Base-by-base conservation (phyloP, 2,113 vertebrate genomes). In the Capra hircus region DNA sequence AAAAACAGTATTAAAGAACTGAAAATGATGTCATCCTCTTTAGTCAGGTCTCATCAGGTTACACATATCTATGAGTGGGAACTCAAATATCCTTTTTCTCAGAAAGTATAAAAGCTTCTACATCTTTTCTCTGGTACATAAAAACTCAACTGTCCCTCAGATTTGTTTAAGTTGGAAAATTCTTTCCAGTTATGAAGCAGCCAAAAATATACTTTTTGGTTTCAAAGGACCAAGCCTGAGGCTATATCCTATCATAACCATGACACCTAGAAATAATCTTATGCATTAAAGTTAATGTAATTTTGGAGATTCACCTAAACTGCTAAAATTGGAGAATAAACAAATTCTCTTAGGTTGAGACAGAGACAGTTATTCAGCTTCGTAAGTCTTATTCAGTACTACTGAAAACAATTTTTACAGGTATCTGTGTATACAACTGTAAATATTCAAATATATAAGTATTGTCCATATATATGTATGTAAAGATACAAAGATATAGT, bases 151-250 rank as follows among this genome's bases (percentile, higher is more conserved):
- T 60, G 89, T 17, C 23, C 71, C 36, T 91, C 89, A 60, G 91
- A 92, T 77, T 84, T 97, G 95, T 93, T 88, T 91, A 85, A 87
- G 82, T 59, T 97, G 95, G 94, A 98, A 98, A 97, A 97, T 96
- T 97, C 91, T 91, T 97, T 96, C 94, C 89, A 25, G 71, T 91
- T 97, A 97, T 80, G 45, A 90, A 93, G 95, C 50, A 91, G 96
- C 96, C 98, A 97, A 97, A 96, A 94, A 97, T 96, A 98, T 97
- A 97, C 82, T 98, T 98, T 97, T 43, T 97, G 96, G 94, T 97
- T 97, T 97, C 93, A 97, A 95, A 96, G 97, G 86, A 94, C 60
- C 89, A 91, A 25, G 67, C 30, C 85, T 95, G 78, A 97, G 52
- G 91, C 78, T 94, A 82, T 89, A 98, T 64, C 45, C 64, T 97